phyloP scores from a whole-genome alignment of 2,797 vertebrate species.

The Hippopotamyrus pictus region DNA sequence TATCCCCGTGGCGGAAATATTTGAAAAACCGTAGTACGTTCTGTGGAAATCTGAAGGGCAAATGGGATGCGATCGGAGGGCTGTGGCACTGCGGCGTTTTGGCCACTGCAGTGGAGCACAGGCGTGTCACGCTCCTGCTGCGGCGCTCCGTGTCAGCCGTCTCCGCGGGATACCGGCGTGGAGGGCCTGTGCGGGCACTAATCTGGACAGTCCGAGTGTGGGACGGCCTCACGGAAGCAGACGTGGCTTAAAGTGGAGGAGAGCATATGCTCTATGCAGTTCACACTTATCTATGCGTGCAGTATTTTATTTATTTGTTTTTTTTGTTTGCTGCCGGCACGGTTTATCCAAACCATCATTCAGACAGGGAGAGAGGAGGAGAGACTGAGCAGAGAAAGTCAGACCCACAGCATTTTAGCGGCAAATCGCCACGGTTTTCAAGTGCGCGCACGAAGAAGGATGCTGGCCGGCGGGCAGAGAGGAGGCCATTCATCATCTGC shows the following conservation, averaged over 20 bases:
- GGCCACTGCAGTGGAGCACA: neutral
- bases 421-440: neutral
- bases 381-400: neutral
- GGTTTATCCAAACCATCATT: neutral
- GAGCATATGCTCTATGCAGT: neutral
- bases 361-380: neutral
- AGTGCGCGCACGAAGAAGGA: neutral
- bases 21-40: neutral
- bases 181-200: neutral
- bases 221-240: neutral
- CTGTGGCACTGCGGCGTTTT: neutral
- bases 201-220: neutral
- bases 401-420: neutral
- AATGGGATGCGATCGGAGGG: neutral
- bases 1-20: neutral
- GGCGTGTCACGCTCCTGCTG: neutral
- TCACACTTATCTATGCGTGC: neutral
- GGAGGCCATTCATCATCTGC: neutral
- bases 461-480: neutral
- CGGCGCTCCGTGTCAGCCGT: neutral
- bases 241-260: neutral
- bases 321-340: neutral
- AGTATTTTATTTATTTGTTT: neutral
- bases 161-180: neutral
- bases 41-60: neutral